These are phyloP conservation scores for Zaprionus taronus DNA, from an alignment of 1,140 invertebrate species.

Conservation along the genomic window DNA sequence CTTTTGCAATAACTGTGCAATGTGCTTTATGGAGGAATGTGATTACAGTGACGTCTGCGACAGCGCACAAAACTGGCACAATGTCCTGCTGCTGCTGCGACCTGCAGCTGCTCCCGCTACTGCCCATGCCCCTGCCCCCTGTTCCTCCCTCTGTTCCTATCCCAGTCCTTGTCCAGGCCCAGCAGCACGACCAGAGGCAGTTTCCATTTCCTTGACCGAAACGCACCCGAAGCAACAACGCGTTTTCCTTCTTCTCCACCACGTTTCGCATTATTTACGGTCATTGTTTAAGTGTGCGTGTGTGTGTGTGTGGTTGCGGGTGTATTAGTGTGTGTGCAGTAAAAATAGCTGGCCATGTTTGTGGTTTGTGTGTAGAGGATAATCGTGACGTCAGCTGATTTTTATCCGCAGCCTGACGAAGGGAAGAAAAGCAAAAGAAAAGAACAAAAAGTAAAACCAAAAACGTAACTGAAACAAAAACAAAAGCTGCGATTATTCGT, in stretches of 20 bases:
- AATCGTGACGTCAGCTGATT: conserved; percentile 71
- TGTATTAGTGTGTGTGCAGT: conserved; percentile 36
- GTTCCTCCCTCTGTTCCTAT: neutral
- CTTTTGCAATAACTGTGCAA: conserved; percentile 45
- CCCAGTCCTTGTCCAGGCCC: neutral
- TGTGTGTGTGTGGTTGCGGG: neutral
- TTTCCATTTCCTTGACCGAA: conserved; percentile 81
- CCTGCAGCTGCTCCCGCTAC: neutral
- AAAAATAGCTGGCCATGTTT: conserved; percentile 63
- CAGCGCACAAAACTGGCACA: conserved; percentile 67
- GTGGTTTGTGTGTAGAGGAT: conserved; percentile 37
- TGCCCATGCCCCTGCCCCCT: too few relatives aligned
- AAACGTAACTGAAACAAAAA: conserved; percentile 19
- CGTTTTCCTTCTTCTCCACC: conserved; percentile 1
- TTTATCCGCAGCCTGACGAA: conserved; percentile 50
- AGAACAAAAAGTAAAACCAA: conserved; percentile 15
- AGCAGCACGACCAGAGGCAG: conserved; percentile 27
- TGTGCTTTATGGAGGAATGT: conserved; percentile 61
- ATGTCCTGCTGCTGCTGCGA: conserved; percentile 57
- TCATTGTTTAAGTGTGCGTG: conserved; percentile 56
- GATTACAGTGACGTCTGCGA: conserved; percentile 70
- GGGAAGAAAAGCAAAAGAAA: conserved; percentile 3
- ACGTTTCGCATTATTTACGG: conserved; percentile 66
- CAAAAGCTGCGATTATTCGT: conserved; percentile 36
- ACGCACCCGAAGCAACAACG: conserved; percentile 65